Evolutionary conservation across 2,888 invertebrate species (phyloP).

Genomic region (Rhabditoides inermis): DNA sequence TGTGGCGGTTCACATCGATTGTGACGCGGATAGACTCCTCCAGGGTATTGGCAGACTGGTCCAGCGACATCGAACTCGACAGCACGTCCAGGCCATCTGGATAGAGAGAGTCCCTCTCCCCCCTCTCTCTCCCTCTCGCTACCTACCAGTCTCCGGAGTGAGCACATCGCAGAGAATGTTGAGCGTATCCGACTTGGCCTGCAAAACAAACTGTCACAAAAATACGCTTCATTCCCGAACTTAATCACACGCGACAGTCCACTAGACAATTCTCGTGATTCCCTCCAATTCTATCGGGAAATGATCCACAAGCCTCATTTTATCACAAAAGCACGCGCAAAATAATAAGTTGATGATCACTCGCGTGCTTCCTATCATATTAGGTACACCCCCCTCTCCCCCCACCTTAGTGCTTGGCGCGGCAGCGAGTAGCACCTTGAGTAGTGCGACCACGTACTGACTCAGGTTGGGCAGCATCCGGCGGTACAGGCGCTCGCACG

Average conservation of each 20-base stretch:
- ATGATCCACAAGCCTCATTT: not conserved
- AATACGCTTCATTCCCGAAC: too few species aligned
- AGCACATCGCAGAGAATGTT: conserved; percentile 95
- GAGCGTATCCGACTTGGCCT: conserved; percentile 90
- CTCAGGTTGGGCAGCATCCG: conserved; percentile 91
- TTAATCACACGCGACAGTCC: too few species aligned
- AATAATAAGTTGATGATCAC: not conserved
- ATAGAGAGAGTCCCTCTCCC: too few species aligned
- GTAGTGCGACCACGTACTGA: conserved; percentile 74
- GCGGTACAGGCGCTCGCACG: conserved; percentile 36
- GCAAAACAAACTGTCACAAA: conserved; percentile 56
- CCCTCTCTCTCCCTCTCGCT: too few species aligned
- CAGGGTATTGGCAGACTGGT: conserved; percentile 31
- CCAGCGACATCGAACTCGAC: conserved; percentile 48
- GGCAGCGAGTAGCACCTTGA: conserved; percentile 91
- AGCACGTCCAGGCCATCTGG: conserved; percentile 48
- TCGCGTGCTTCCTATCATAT: too few species aligned
- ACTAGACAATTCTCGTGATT: too few species aligned
- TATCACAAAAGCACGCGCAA: not conserved
- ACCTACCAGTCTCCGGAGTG: conserved; percentile 62
- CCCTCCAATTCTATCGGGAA: not conserved
- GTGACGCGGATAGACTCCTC: conserved; percentile 61
- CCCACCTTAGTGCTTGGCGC: conserved; percentile 69
- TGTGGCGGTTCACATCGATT: conserved; percentile 93
- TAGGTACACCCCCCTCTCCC: too few species aligned